Conservation (phyloP, 2,888 invertebrate genomes). For the Cartodere bifasciata region DNA sequence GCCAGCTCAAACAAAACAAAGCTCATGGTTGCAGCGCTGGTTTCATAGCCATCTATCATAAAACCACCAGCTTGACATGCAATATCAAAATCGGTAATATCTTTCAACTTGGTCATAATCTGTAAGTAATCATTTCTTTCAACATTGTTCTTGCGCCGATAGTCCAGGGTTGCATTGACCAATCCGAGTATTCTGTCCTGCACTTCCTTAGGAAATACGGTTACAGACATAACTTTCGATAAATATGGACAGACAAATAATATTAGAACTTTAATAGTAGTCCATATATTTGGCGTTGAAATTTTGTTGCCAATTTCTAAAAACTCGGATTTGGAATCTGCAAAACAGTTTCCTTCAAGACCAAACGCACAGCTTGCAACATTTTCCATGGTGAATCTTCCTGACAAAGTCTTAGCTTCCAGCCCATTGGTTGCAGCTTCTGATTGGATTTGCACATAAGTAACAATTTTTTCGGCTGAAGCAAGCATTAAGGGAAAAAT, state of each 20-base stretch:
- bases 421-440: slow-evolving; percentile 23
- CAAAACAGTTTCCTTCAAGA: slow-evolving; percentile 27
- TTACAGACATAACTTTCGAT: slow-evolving; percentile 7
- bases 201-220: slow-evolving; percentile 18
- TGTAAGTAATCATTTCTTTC: slow-evolving; percentile 35
- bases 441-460: slow-evolving; percentile 1
- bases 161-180: slow-evolving; percentile 27
- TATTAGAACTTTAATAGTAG: slow-evolving; percentile 1
- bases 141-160: slow-evolving; percentile 30
- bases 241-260: slow-evolving; percentile 3
- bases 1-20: slow-evolving; percentile 33
- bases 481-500: slow-evolving; percentile 35
- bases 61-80: slow-evolving; percentile 33
- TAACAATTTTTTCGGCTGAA: slow-evolving; percentile 30
- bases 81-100: slow-evolving; percentile 22
- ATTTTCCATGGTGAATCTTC: slow-evolving; percentile 32
- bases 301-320: slow-evolving; percentile 21
- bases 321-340: slow-evolving; percentile 20
- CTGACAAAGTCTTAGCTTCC: slow-evolving; percentile 28
- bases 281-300: slow-evolving; percentile 19
- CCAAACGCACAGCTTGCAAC: slow-evolving; percentile 33
- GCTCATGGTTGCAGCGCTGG: slow-evolving; percentile 32
- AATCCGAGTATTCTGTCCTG: slow-evolving; percentile 27
- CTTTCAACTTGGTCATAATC: slow-evolving; percentile 27
- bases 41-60: slow-evolving; percentile 37